A percentile compares a stretch with the other conserved stretches of the same genome.
These are phyloP conservation scores for Amorpha juglandis DNA, from an alignment of 2,888 invertebrate species.

Conservation along the genomic window DNA sequence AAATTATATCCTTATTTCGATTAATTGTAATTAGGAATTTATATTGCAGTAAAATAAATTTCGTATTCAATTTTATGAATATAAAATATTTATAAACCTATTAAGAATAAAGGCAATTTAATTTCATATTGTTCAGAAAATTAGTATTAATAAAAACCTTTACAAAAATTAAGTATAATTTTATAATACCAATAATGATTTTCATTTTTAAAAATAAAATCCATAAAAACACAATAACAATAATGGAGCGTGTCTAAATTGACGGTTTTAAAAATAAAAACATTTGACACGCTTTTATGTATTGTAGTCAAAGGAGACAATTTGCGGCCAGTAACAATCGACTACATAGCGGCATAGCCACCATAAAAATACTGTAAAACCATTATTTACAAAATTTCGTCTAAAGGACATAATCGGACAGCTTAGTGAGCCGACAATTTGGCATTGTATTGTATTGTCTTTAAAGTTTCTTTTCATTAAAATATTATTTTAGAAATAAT, in stretches of 20 bases:
- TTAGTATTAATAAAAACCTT: too few species aligned
- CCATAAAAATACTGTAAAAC: conserved; percentile 31
- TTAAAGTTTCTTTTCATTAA: background rate
- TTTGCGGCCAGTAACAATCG: conserved; percentile 24
- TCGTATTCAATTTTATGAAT: too few species aligned
- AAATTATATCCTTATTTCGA: too few species aligned
- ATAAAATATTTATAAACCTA: too few species aligned
- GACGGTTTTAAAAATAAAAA: conserved; percentile 10
- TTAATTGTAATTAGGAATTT: too few species aligned
- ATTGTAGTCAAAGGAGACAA: conserved; percentile 24
- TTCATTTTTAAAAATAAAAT: background rate
- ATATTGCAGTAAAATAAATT: too few species aligned
- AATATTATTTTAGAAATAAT: conserved; percentile 15
- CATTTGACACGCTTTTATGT: conserved; percentile 26
- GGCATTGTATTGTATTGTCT: conserved; percentile 2
- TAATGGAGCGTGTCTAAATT: conserved; percentile 7
- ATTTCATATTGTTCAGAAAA: too few species aligned
- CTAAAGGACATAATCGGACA: conserved; percentile 14
- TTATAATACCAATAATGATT: background rate
- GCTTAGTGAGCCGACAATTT: conserved; percentile 7
- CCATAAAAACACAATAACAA: background rate
- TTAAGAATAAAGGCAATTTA: too few species aligned
- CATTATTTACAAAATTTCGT: conserved; percentile 1
- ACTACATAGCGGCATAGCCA: conserved; percentile 29
- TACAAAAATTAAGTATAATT: background rate